phyloP scores from a whole-genome alignment of 92 coral and sea anemone species.

The Zoanthus sansibaricus region DNA sequence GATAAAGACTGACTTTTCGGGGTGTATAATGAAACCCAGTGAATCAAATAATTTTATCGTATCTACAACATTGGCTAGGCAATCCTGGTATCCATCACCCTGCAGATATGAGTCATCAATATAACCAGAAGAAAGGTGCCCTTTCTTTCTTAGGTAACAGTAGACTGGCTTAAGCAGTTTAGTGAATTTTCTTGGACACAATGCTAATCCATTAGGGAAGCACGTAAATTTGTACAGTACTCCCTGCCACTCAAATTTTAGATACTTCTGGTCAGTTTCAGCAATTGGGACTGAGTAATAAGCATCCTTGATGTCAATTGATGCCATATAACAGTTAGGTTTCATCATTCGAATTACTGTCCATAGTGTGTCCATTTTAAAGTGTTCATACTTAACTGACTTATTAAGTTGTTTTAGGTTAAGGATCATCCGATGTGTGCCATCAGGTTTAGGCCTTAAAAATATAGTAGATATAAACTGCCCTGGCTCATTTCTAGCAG shows the following conservation, averaged over 20 bases:
- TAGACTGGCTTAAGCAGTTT: too few relatives aligned
- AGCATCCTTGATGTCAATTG: background rate
- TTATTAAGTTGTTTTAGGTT: conserved; percentile 45
- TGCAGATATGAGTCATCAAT: too few relatives aligned
- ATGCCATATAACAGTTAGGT: background rate
- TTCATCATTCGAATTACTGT: background rate
- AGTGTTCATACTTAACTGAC: conserved; percentile 10
- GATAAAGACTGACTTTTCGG: too few relatives aligned
- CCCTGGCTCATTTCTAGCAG: conserved; percentile 46
- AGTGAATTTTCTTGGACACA: too few relatives aligned
- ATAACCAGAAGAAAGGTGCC: too few relatives aligned
- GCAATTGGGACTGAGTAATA: background rate
- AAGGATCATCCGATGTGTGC: conserved; percentile 51
- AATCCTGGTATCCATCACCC: too few relatives aligned
- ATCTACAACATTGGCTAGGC: too few relatives aligned
- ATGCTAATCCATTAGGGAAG: background rate
- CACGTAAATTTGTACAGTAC: background rate
- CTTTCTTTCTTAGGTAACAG: too few relatives aligned
- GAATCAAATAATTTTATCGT: too few relatives aligned
- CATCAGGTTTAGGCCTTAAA: conserved; percentile 1
- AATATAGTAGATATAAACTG: background rate
- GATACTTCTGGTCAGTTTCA: background rate
- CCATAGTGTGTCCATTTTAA: conserved; percentile 21
- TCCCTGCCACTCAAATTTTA: too few relatives aligned
- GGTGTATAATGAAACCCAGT: too few relatives aligned